A percentile compares a stretch with the other conserved stretches of the same genome.
Evolutionary conservation across 2,113 vertebrate species (phyloP).

Genomic region (Penelope pileata): DNA sequence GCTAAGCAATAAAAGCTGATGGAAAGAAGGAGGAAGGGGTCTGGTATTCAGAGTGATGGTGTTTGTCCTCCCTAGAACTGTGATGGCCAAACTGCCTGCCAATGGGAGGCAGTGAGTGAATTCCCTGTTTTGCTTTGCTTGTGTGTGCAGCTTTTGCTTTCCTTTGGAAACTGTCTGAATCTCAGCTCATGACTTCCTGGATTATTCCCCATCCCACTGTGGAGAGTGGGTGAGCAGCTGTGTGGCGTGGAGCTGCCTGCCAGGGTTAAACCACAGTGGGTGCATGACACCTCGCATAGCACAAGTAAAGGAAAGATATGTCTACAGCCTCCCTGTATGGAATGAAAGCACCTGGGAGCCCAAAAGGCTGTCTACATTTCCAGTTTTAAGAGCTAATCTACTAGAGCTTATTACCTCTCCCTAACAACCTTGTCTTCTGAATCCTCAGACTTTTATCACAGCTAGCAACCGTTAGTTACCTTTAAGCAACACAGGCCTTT

Average conservation of each 20-base stretch:
- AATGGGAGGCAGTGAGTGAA: neutral
- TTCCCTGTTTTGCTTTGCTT: neutral
- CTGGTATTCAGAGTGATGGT: neutral
- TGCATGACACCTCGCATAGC: rapidly evolving
- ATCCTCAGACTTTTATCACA: neutral
- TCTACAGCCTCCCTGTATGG: neutral
- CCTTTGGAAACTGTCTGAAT: neutral
- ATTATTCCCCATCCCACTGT: neutral
- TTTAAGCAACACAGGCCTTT: neutral
- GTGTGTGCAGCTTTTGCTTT: neutral
- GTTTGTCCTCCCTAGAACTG: neutral
- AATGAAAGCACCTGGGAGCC: neutral
- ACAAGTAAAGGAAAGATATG: neutral
- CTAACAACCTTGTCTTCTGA: neutral
- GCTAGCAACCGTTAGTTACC: neutral
- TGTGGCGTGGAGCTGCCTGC: neutral
- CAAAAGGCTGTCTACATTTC: neutral
- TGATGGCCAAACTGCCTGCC: neutral
- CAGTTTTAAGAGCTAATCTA: neutral
- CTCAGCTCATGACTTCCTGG: neutral
- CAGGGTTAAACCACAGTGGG: neutral
- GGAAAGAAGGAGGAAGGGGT: neutral
- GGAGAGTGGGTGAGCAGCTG: neutral
- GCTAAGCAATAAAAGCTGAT: neutral
- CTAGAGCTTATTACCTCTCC: neutral